Conservation (phyloP, 2,797 vertebrate species). For the Miichthys miiuy region DNA sequence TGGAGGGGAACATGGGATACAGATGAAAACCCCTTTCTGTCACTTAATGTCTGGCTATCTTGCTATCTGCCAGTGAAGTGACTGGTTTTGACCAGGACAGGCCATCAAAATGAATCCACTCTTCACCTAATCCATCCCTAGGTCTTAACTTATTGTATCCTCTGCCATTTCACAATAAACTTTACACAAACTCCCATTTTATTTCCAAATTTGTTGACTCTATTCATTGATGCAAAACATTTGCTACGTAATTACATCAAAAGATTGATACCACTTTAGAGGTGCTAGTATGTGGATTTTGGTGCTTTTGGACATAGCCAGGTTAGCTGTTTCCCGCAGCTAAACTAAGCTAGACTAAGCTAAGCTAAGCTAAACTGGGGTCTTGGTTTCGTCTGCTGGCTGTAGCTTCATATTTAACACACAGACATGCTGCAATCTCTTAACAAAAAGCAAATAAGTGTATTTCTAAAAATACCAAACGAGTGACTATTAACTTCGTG, state of each 20-base stretch:
- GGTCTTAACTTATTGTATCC: constrained; percentile 88
- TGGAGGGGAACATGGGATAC: constrained; percentile 65
- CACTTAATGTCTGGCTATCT: constrained; percentile 58
- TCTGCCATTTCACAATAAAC: constrained; percentile 89
- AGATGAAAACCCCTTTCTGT: constrained; percentile 51
- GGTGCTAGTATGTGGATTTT: neutral
- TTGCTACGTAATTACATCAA: neutral
- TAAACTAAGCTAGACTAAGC: neutral
- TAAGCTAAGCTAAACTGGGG: neutral
- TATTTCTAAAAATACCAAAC: neutral
- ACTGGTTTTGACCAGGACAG: constrained; percentile 84
- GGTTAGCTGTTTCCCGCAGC: too few relatives aligned
- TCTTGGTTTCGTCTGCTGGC: neutral
- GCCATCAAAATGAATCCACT: constrained; percentile 77
- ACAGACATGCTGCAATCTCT: neutral
- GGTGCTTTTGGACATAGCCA: neutral
- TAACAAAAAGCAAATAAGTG: neutral
- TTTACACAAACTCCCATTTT: constrained; percentile 81
- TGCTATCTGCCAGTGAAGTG: constrained; percentile 73
- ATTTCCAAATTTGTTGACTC: constrained; percentile 53
- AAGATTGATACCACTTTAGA: neutral
- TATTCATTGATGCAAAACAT: constrained; percentile 22
- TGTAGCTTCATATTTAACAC: neutral
- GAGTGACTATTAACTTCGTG: neutral
- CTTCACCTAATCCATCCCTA: constrained; percentile 72